Evolutionary conservation across 1,140 invertebrate species (phyloP).

Genomic region (Brachionus sp.): DNA sequence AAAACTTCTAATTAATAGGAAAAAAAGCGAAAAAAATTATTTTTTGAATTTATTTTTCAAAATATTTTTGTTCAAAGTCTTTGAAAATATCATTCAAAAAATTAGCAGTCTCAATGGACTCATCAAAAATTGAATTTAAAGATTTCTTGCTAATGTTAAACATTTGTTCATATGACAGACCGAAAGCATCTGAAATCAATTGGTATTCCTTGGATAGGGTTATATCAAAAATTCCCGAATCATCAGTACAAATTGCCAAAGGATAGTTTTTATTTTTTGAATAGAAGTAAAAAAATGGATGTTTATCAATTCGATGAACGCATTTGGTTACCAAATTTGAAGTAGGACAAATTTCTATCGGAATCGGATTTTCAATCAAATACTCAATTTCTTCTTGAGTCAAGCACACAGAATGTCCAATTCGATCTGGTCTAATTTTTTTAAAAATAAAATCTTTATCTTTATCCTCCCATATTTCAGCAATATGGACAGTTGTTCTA

Average conservation of each 20-base stretch:
- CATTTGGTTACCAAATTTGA: slow-evolving; percentile 43
- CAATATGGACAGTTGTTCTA: slow-evolving; percentile 27
- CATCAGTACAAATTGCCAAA: slow-evolving; percentile 37
- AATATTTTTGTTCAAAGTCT: neutral
- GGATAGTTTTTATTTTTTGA: neutral
- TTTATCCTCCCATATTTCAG: neutral
- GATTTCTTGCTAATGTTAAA: neutral
- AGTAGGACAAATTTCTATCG: slow-evolving; percentile 41
- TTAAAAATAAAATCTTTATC: slow-evolving; percentile 32
- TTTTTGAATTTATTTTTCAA: neutral
- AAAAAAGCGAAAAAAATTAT: no score
- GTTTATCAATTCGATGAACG: neutral
- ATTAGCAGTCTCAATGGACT: neutral
- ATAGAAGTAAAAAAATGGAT: slow-evolving; percentile 42
- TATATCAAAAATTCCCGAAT: slow-evolving; percentile 34
- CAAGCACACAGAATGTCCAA: slow-evolving; percentile 23
- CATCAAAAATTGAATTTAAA: slow-evolving; percentile 26
- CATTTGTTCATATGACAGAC: neutral
- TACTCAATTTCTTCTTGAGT: neutral
- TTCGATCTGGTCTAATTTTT: slow-evolving; percentile 19
- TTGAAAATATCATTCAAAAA: neutral
- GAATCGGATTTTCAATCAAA: slow-evolving; percentile 30
- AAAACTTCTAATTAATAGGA: no score
- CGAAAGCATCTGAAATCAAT: neutral
- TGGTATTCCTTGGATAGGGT: slow-evolving; percentile 13